Evolutionary conservation across 2,888 invertebrate species (phyloP), one percentile per base, ranked within the genome.

Genomic region (Coleophora flavipennella): DNA sequence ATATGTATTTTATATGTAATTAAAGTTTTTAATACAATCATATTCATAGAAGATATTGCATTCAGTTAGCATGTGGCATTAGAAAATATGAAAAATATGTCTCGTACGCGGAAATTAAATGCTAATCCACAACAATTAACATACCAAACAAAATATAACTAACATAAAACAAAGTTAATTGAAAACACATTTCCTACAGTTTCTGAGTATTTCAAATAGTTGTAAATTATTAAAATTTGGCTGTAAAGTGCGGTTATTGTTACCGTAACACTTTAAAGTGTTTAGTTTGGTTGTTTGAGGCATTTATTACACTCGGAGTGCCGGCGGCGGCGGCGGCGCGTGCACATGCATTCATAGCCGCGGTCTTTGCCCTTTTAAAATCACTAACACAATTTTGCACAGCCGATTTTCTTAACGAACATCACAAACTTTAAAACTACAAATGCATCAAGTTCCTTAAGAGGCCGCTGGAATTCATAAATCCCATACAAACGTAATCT

Each of bases 331-430:
- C n/a, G n/a, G n/a, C n/a, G n/a, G n/a, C 66, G 59, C 83, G 83
- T 84, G 83, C 69, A 63, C 71, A 65, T 67, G 83, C 83, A 84
- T 84, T 79, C 59, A 79, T 77, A 79, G 74, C 57, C 52, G 46
- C 66, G 71, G 66, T 63, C 69, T 69, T 69, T 73, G 69, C 75
- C 63, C 79, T 65, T 62, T 69, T 66, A 67, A 69, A 75, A 67
- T 64, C 63, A 68, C 67, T 69, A 62, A 65, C 70, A 74, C 63
- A 68, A 63, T 67, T 63, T 57, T 43, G 20, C 20, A 20, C 6
- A 3, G 3, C 3, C 20, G 3, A 20, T 20, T 20, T 20, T 20
- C 3, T 20, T n/a, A 20, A 20, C 3, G 6, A 3, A 20, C 20
- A 20, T 20, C 20, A 20, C 20, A 20, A 4, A 20, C 20, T 20